Percentiles rank a stretch among this genome's conserved stretches.
phyloP scores from a whole-genome alignment of 2,113 vertebrate species.

The Neogobius melanostomus region DNA sequence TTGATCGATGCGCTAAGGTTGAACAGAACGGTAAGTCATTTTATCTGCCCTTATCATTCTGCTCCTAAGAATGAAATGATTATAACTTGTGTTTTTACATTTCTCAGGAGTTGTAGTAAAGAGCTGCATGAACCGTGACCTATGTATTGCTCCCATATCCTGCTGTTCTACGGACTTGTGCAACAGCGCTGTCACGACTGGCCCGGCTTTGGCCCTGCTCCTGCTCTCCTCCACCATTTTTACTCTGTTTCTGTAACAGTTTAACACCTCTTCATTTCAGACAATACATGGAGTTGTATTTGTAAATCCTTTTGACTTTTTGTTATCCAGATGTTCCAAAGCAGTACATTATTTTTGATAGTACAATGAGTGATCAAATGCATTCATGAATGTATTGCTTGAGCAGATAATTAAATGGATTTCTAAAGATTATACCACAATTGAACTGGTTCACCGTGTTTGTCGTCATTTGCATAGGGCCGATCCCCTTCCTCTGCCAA shows the following conservation, averaged over 20 bases:
- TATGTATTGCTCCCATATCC: not conserved
- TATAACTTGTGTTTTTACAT: not conserved
- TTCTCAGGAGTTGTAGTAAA: not conserved
- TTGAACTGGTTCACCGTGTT: no score
- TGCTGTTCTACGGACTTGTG: not conserved
- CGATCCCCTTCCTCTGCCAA: no score
- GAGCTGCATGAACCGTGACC: not conserved
- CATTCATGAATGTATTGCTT: no score
- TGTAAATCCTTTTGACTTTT: not conserved
- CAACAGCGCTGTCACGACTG: not conserved
- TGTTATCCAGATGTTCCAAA: no score
- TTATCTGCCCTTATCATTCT: not conserved
- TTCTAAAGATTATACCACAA: no score
- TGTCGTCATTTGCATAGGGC: no score
- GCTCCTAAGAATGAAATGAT: no score
- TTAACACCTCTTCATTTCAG: not conserved
- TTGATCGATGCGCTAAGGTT: not conserved
- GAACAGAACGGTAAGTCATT: not conserved
- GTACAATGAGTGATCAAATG: no score
- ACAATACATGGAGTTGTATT: not conserved
- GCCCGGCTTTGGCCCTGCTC: not conserved
- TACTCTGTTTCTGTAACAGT: not conserved
- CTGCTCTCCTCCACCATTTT: not conserved
- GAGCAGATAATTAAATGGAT: no score
- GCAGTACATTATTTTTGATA: no score